Evolutionary conservation across 2,888 invertebrate species (phyloP).

Genomic region (Himalopsyche tibetana): DNA sequence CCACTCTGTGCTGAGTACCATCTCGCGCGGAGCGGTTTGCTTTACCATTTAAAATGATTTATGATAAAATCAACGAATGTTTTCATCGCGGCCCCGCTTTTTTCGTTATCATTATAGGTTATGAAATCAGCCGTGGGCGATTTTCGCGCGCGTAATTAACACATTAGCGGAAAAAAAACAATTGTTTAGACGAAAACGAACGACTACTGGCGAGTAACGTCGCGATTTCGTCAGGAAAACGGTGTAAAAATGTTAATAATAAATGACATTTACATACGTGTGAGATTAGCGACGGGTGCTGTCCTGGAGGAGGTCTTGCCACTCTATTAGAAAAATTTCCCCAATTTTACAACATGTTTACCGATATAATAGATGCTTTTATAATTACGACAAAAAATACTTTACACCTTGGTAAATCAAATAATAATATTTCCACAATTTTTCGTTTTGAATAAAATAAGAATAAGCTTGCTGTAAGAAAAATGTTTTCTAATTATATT

Average conservation of each 20-base stretch:
- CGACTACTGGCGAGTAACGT: constrained; percentile 47
- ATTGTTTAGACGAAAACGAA: constrained; percentile 27
- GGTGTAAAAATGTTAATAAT: constrained; percentile 64
- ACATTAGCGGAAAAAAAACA: constrained; percentile 23
- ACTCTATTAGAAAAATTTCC: constrained; percentile 26
- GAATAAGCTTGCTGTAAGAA: too few relatives aligned
- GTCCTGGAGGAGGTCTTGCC: constrained; percentile 55
- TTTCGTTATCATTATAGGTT: constrained; percentile 56
- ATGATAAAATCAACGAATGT: constrained; percentile 36
- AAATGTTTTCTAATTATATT: too few relatives aligned
- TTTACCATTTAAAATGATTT: constrained; percentile 71
- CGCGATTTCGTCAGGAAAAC: constrained; percentile 53
- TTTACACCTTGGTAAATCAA: too few relatives aligned
- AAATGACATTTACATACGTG: constrained; percentile 79
- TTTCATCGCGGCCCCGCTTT: constrained; percentile 31
- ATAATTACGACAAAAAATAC: too few relatives aligned
- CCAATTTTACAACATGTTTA: not conserved
- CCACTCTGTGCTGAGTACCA: constrained; percentile 98
- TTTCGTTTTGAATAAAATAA: too few relatives aligned
- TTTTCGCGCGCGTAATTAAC: constrained; percentile 35
- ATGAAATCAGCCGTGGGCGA: constrained; percentile 49
- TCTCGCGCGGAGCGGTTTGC: constrained; percentile 71
- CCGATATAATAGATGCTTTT: not conserved
- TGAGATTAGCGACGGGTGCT: constrained; percentile 60
- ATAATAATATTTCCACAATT: too few relatives aligned